Percentiles rank a stretch among this genome's conserved stretches.
These are phyloP conservation scores for Aptenodytes patagonicus DNA, from an alignment of 2,113 vertebrate genomes.

Conservation along the genomic window DNA sequence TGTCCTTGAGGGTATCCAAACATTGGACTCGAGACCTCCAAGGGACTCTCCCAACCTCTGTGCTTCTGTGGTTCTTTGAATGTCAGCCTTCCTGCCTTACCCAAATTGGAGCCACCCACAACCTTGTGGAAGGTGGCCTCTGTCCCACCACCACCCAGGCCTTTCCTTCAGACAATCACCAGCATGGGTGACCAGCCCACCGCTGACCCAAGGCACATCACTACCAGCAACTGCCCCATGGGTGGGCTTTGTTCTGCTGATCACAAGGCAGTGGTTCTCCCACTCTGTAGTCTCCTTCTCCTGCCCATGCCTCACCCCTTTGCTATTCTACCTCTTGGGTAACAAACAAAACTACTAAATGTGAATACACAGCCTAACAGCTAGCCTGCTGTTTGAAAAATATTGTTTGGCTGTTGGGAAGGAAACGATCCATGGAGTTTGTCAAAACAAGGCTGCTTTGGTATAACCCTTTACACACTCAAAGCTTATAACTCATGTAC, in stretches of 20 bases:
- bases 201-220: background rate
- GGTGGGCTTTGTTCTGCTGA: background rate
- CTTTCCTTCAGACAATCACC: background rate
- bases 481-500: background rate
- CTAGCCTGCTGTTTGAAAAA: background rate
- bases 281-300: no score
- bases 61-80: background rate
- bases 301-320: background rate
- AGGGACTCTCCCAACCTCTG: background rate
- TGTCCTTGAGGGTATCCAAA: background rate
- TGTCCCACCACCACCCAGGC: background rate
- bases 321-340: background rate
- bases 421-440: background rate
- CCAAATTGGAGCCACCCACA: background rate
- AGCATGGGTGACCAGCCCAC: background rate
- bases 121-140: background rate
- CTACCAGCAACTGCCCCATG: background rate
- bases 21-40: background rate
- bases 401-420: background rate
- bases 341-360: background rate
- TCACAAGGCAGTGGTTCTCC: background rate
- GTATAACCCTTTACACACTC: background rate
- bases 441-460: background rate
- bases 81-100: background rate
- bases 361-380: background rate